Conservation (phyloP, 1,140 invertebrate species). For the Idris sp. region DNA sequence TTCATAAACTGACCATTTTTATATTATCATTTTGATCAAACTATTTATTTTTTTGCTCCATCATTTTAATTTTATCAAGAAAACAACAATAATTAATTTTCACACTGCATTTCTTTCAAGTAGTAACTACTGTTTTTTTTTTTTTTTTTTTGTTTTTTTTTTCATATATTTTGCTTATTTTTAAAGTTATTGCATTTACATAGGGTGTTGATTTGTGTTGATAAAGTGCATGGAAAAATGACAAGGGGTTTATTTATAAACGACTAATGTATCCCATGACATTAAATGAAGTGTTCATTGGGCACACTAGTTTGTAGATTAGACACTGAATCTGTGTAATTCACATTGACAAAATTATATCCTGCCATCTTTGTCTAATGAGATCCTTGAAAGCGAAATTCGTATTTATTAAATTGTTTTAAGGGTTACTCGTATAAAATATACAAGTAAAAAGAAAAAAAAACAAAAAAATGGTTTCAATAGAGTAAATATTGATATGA, state of each 20-base stretch:
- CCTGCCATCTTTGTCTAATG: slow-evolving; percentile 40
- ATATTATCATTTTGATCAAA: slow-evolving; percentile 1
- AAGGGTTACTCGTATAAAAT: slow-evolving; percentile 41
- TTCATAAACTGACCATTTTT: slow-evolving; percentile 2
- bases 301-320: slow-evolving; percentile 42
- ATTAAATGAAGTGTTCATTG: slow-evolving; percentile 29
- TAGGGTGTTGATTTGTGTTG: slow-evolving; percentile 46
- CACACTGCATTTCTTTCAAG: slow-evolving; percentile 2
- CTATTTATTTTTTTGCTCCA: not conserved
- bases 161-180: slow-evolving; percentile 19
- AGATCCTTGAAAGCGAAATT: slow-evolving; percentile 30
- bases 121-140: too few species aligned
- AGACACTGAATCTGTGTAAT: slow-evolving; percentile 37
- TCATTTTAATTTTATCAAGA: not conserved
- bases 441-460: not conserved
- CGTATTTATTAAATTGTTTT: slow-evolving; percentile 27
- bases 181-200: slow-evolving; percentile 50
- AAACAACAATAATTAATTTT: slow-evolving; percentile 1
- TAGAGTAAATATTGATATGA: slow-evolving; percentile 30
- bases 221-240: slow-evolving; percentile 8
- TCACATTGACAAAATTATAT: slow-evolving; percentile 35
- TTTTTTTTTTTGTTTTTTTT: too few species aligned
- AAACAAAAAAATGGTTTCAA: slow-evolving; percentile 30
- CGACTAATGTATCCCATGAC: slow-evolving; percentile 26
- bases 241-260: slow-evolving; percentile 25